Base-by-base conservation (phyloP, 1,140 invertebrate species). In the Aradophagus sp. region DNA sequence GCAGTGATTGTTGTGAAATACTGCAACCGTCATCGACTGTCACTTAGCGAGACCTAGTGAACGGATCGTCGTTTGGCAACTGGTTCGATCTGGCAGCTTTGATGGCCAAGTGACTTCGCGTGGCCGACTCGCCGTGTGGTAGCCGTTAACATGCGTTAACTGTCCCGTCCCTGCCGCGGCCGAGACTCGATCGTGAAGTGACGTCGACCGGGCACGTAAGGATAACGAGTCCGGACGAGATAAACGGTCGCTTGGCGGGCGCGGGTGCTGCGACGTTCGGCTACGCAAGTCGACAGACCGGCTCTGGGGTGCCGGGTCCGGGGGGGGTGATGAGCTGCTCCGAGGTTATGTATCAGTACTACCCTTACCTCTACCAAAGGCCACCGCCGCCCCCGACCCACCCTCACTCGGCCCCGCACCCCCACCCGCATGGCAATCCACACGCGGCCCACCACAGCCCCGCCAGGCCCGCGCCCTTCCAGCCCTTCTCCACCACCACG, bases 281-380 rank as follows among this genome's bases (percentile, higher is more conserved):
- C 59, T 84, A 85, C 82, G 75, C 80, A 71, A 82, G 81, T 82
- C 80, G 82, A 62, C 83, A 85, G 78, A 79, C 82, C 80, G 82
- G 83, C 82, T 84, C 81, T 77, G 82, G 81, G 79, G 81, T 79
- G 82, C 80, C 83, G 78, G 80, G 83, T 80, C 79, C 81, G 75
- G 80, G 81, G 77, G 84, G 82, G 81, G 83, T 84, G 76, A 89
- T 89, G 88, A 88, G 87, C 84, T 88, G 88, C 79, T 86, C 87
- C 80, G 87, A 88, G 83, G 88, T 89, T 81, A 87, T 89, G 83
- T 89, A 89, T 85, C 88, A 88, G 80, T 89, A 89, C 80, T 88
- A 88, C 79, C 87, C 87, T 76, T 89, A 88, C 78, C 83, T 89
- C 52, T 88, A 88, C 75, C 87, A 88, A 80, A 86, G 87, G 83